Percentiles rank a stretch among this genome's conserved stretches.
Evolutionary conservation across 2,797 vertebrate genomes (phyloP).

Genomic region (Acanthurus tractus): DNA sequence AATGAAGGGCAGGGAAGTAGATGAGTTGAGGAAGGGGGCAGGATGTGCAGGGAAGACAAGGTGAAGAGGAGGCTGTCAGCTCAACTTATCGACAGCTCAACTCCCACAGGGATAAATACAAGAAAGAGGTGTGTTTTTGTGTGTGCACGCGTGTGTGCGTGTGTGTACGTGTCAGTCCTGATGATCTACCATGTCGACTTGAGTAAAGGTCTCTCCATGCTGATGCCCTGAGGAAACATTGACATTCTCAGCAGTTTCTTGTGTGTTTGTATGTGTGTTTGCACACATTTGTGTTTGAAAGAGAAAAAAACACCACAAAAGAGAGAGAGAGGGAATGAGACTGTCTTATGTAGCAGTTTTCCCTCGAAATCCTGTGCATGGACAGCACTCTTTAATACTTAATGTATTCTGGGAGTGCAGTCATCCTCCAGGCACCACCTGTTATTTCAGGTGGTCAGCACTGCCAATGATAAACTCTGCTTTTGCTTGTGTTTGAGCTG

Average conservation of each 20-base stretch:
- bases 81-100: constrained; percentile 73
- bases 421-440: constrained; percentile 34
- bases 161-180: constrained; percentile 51
- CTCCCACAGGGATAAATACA: constrained; percentile 66
- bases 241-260: constrained; percentile 56
- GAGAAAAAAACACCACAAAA: background rate
- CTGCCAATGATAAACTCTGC: constrained; percentile 13
- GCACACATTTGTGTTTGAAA: background rate
- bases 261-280: constrained; percentile 15
- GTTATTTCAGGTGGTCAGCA: constrained; percentile 62
- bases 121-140: constrained; percentile 20
- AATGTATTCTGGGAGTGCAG: constrained; percentile 42
- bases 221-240: constrained; percentile 61
- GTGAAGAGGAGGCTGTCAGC: constrained; percentile 68
- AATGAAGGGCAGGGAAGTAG: constrained; percentile 26
- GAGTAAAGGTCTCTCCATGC: constrained; percentile 68
- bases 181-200: constrained; percentile 73
- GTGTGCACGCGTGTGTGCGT: background rate
- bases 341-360: constrained; percentile 24
- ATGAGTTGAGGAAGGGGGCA: constrained; percentile 51
- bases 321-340: constrained; percentile 15
- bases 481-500: constrained; percentile 23
- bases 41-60: constrained; percentile 48
- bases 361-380: constrained; percentile 30
- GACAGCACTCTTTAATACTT: constrained; percentile 33